Conservation (phyloP, 2,113 vertebrate genomes). For the Tapirus terrestris region DNA sequence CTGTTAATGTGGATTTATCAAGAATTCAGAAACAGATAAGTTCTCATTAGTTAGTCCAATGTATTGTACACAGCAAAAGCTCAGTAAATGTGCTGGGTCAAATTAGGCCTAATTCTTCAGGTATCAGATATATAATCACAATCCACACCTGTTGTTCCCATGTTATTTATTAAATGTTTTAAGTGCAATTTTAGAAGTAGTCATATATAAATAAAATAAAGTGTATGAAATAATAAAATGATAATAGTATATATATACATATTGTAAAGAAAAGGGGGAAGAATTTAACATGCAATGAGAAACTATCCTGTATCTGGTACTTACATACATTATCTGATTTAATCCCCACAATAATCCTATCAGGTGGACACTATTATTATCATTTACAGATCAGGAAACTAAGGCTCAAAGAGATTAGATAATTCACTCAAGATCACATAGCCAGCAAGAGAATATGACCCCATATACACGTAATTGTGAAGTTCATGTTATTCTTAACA, state of each 20-base stretch:
- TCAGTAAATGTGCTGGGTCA: not conserved
- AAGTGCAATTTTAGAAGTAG: not conserved
- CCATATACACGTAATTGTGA: not conserved
- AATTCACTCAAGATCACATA: not conserved
- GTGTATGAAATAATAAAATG: not conserved
- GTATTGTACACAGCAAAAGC: not conserved
- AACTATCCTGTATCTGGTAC: not conserved
- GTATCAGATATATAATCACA: not conserved
- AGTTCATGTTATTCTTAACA: not conserved
- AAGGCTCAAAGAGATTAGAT: not conserved
- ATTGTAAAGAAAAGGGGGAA: not conserved
- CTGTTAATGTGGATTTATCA: not conserved
- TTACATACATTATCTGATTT: not conserved
- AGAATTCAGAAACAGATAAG: slow-evolving; percentile 2
- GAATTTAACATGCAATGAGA: not conserved
- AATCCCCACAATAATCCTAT: not conserved
- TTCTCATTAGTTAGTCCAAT: not conserved
- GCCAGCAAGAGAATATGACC: not conserved
- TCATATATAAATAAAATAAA: not conserved
- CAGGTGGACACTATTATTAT: not conserved
- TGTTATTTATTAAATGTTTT: not conserved
- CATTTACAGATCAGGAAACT: not conserved
- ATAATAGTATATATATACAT: not conserved
- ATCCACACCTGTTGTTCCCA: not conserved
- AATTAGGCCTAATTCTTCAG: not conserved